phyloP scores from a whole-genome alignment of 2,113 vertebrate species.

The Lanius ludovicianus region DNA sequence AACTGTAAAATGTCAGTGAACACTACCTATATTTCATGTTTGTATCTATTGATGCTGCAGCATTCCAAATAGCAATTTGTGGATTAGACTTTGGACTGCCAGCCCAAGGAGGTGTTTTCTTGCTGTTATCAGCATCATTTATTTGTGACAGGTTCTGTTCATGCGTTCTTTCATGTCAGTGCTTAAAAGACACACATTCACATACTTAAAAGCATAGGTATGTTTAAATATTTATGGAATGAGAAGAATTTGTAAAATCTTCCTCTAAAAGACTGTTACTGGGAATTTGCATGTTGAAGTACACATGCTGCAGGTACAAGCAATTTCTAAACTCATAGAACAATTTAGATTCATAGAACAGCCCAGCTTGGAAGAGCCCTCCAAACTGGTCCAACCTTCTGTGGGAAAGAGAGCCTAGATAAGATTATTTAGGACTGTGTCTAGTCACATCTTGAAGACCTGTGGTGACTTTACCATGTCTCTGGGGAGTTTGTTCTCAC shows the following conservation, averaged over 20 bases:
- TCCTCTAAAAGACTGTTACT: neutral
- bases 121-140: neutral
- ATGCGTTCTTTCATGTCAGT: neutral
- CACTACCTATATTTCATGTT: neutral
- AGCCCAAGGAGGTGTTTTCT: neutral
- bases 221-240: constrained; percentile 33
- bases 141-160: neutral
- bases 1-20: neutral
- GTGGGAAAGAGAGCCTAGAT: neutral
- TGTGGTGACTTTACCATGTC: neutral
- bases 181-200: neutral
- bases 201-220: neutral
- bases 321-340: neutral
- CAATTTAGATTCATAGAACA: neutral
- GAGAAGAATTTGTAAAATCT: neutral
- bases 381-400: neutral
- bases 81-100: neutral
- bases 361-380: neutral
- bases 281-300: neutral
- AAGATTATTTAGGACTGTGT: neutral
- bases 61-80: neutral
- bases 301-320: neutral
- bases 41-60: neutral
- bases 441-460: neutral
- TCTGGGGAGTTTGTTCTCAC: neutral